Conservation (phyloP, 1,140 invertebrate genomes). For the Zaprionus africanus region DNA sequence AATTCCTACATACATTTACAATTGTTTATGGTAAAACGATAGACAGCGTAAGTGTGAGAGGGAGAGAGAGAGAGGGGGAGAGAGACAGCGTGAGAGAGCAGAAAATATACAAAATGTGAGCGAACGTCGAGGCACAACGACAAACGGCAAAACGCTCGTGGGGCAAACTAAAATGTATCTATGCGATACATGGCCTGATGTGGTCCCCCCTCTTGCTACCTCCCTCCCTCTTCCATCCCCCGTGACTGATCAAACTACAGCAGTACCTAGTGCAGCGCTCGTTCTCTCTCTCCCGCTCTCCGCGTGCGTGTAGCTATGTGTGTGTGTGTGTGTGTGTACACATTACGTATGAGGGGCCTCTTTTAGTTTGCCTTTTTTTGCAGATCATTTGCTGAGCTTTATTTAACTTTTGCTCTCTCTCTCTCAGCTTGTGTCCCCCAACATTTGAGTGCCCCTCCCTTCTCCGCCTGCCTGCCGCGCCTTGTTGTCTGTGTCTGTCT, state of each 20-base stretch:
- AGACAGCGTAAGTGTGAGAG: conserved; percentile 24
- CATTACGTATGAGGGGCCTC: conserved; percentile 78
- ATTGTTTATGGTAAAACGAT: conserved; percentile 72
- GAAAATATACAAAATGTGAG: conserved; percentile 52
- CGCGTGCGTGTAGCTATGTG: conserved; percentile 1
- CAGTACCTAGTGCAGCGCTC: conserved; percentile 37
- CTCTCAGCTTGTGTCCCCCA: conserved; percentile 54
- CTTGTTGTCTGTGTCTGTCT: conserved; percentile 28
- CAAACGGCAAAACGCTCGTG: conserved; percentile 43
- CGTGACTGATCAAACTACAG: conserved; percentile 27
- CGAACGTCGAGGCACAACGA: conserved; percentile 48
- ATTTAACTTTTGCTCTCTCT: conserved; percentile 82
- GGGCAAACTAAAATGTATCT: conserved; percentile 72
- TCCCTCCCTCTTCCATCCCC: conserved; percentile 8
- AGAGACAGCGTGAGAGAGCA: conserved; percentile 30
- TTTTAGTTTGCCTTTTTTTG: conserved; percentile 70
- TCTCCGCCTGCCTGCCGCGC: conserved; percentile 13
- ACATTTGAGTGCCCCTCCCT: conserved; percentile 22
- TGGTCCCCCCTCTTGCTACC: conserved; percentile 31
- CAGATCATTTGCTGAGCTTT: conserved; percentile 80
- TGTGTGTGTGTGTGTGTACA: conserved; percentile 40
- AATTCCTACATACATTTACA: conserved; percentile 81
- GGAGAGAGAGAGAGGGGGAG: conserved; percentile 6
- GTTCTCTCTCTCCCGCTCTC: conserved; percentile 29
- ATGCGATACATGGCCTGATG: conserved; percentile 80